These are phyloP conservation scores for Hippocampus guttulatus DNA, from an alignment of 2,113 vertebrate species.

Conservation along the genomic window DNA sequence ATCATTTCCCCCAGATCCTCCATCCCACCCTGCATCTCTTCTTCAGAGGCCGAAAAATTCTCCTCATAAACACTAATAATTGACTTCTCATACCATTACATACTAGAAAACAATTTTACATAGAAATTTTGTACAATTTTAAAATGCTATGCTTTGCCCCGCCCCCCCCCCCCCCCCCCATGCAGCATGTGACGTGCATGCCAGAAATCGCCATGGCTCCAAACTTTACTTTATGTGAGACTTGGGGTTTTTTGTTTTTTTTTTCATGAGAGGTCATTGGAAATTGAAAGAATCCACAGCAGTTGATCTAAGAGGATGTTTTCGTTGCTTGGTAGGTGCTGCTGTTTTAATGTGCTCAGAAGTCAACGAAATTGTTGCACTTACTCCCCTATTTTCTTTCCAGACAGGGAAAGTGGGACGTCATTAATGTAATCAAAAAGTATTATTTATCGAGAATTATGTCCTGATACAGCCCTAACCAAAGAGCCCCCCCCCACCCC, in stretches of 20 bases:
- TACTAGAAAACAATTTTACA: background rate
- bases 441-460: background rate
- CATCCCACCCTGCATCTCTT: too few species aligned
- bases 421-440: background rate
- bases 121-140: too few species aligned
- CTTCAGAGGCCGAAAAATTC: background rate
- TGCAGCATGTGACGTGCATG: background rate
- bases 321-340: background rate
- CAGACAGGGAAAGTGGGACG: too few species aligned
- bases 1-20: too few species aligned
- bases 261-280: too few species aligned
- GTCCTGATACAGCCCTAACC: slow-evolving; percentile 47
- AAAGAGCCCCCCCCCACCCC: slow-evolving; percentile 27
- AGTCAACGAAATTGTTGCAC: background rate
- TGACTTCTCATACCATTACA: too few species aligned
- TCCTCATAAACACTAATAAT: background rate
- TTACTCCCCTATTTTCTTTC: background rate
- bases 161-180: too few species aligned
- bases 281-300: too few species aligned
- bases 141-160: too few species aligned
- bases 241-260: too few species aligned
- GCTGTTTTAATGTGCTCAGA: too few species aligned
- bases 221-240: too few species aligned
- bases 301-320: background rate
- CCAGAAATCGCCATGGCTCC: background rate